A percentile compares a stretch with the other conserved stretches of the same genome.
Conservation (phyloP, 2,797 vertebrate species). For the Eutrigla gurnardus region DNA sequence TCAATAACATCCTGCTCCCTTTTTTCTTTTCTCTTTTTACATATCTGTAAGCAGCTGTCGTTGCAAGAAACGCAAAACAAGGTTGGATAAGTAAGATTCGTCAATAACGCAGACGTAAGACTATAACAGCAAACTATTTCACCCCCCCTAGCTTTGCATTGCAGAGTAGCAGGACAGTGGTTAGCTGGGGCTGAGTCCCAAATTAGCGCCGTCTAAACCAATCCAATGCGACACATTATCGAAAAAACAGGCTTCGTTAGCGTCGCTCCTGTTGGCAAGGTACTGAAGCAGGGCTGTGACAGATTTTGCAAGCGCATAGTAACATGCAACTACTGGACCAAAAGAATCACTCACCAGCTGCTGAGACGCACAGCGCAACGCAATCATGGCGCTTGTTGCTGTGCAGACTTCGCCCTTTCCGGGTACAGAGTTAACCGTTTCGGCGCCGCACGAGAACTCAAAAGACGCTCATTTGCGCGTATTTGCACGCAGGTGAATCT, state of each 20-base stretch:
- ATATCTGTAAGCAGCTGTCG: constrained; percentile 10
- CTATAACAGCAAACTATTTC: neutral
- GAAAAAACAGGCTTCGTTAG: constrained; percentile 39
- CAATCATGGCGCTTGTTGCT: constrained; percentile 89
- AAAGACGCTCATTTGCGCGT: rapidly evolving
- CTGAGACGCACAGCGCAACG: constrained; percentile 82
- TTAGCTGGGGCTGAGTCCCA: constrained; percentile 37
- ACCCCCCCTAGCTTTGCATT: constrained; percentile 7
- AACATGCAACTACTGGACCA: constrained; percentile 86
- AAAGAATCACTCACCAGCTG: constrained; percentile 86
- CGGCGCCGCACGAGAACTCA: constrained; percentile 3
- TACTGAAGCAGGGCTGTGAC: constrained; percentile 72
- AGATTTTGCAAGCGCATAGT: constrained; percentile 83
- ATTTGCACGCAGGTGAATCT: rapidly evolving
- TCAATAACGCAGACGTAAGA: neutral
- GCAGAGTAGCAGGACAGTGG: constrained; percentile 22
- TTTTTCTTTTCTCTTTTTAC: neutral
- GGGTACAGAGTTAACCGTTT: constrained; percentile 81
- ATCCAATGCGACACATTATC: constrained; percentile 61
- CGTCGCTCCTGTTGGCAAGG: constrained; percentile 75
- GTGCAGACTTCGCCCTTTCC: constrained; percentile 87
- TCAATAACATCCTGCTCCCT: constrained; percentile 37
- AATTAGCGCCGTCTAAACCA: constrained; percentile 37
- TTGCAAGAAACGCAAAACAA: neutral
- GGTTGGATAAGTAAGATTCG: neutral